A percentile compares a stretch with the other conserved stretches of the same genome.
These are phyloP conservation scores for Creontiades dilutus DNA, from an alignment of 2,888 invertebrate genomes.

Conservation along the genomic window DNA sequence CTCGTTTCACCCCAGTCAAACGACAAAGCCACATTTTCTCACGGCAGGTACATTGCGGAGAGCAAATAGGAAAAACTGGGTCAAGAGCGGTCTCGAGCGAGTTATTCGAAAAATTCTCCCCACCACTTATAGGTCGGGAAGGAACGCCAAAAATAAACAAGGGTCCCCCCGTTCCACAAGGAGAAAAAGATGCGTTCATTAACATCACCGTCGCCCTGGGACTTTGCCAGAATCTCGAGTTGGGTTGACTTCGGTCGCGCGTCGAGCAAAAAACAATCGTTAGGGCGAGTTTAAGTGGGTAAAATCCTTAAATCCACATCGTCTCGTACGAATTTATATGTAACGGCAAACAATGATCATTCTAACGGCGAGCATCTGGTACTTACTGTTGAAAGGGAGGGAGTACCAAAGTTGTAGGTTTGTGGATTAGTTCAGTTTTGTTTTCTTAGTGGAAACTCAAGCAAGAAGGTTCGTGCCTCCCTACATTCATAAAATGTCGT, in stretches of 20 bases:
- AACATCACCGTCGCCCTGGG: constrained; percentile 23
- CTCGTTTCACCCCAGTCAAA: neutral
- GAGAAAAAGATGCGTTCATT: constrained; percentile 18
- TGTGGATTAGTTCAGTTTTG: no score
- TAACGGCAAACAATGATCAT: no score
- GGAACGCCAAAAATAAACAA: constrained; percentile 16
- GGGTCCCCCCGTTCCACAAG: neutral
- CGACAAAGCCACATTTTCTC: constrained; percentile 8
- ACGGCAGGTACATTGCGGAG: constrained; percentile 21
- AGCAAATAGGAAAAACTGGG: constrained; percentile 31
- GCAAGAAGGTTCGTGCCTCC: no score
- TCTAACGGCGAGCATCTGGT: no score
- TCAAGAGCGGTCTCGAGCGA: constrained; percentile 22
- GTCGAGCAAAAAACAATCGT: constrained; percentile 13
- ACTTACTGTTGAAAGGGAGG: no score
- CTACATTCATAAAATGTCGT: no score
- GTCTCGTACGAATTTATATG: no score
- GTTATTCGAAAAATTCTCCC: constrained; percentile 30
- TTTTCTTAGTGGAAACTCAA: no score
- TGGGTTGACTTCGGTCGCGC: constrained; percentile 7
- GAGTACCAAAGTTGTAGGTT: no score
- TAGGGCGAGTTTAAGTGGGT: neutral
- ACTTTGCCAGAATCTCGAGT: neutral
- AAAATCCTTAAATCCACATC: neutral
- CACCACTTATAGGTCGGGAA: constrained; percentile 5